Evolutionary conservation across 2,888 invertebrate species (phyloP).

Genomic region (Agriotes lineatus): DNA sequence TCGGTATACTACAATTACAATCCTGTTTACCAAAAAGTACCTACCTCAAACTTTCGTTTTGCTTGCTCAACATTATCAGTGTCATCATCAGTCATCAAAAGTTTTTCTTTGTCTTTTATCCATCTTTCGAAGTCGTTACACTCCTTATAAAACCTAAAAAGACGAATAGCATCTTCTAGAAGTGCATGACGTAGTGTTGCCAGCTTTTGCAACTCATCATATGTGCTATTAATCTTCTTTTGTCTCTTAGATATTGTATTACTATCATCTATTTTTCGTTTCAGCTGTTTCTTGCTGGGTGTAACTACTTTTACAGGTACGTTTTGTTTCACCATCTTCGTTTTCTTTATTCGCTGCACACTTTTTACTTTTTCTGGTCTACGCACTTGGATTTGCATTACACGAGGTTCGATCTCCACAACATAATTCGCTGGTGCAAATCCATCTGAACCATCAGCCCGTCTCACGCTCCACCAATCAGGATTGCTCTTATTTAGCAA

Average conservation of each 20-base stretch:
- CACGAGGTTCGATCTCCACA: constrained; percentile 89
- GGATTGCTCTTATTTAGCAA: constrained; percentile 94
- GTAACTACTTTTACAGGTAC: constrained; percentile 79
- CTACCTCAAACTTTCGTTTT: constrained; percentile 92
- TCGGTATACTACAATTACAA: no score
- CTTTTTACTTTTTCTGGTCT: constrained; percentile 85
- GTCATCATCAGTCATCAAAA: constrained; percentile 85
- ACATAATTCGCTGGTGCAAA: constrained; percentile 99
- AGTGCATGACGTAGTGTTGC: constrained; percentile 85
- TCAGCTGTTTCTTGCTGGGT: constrained; percentile 61
- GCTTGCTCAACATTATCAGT: constrained; percentile 93
- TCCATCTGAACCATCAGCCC: constrained; percentile 90
- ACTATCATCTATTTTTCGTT: constrained; percentile 69
- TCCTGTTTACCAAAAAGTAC: neutral
- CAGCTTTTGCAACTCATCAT: constrained; percentile 83
- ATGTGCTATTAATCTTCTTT: constrained; percentile 83
- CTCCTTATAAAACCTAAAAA: constrained; percentile 94
- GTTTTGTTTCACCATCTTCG: constrained; percentile 86
- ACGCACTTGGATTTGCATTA: constrained; percentile 85
- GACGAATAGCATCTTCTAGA: constrained; percentile 90
- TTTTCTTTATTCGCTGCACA: constrained; percentile 90
- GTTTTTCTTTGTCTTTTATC: constrained; percentile 95
- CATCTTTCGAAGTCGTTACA: constrained; percentile 98
- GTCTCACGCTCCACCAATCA: constrained; percentile 99
- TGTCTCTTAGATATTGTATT: constrained; percentile 87